Conservation (phyloP, 2,888 invertebrate genomes). For the Andrena fulva region DNA sequence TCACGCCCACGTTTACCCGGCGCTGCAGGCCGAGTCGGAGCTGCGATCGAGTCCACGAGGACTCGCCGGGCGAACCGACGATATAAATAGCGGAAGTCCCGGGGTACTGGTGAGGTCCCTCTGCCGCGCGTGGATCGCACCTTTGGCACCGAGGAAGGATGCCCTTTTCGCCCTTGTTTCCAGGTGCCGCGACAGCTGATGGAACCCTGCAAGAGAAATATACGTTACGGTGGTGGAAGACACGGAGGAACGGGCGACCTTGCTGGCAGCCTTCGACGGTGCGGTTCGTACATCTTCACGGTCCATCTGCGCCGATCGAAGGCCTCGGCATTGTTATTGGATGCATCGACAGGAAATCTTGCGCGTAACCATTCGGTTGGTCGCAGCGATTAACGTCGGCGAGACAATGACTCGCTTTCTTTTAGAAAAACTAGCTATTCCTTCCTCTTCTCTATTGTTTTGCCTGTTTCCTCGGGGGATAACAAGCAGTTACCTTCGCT, state of each 20-base stretch:
- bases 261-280: slow-evolving; percentile 39
- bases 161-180: neutral
- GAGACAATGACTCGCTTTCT: neutral
- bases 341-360: slow-evolving; percentile 5
- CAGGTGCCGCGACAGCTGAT: too few species aligned
- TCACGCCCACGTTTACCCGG: slow-evolving; percentile 66
- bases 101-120: slow-evolving; percentile 3
- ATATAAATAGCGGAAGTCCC: slow-evolving; percentile 29
- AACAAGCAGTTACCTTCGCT: neutral
- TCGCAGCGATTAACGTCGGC: neutral
- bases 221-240: neutral
- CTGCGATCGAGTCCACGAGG: slow-evolving; percentile 11
- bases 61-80: slow-evolving; percentile 23
- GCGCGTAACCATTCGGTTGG: slow-evolving; percentile 15
- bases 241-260: slow-evolving; percentile 28
- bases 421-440: neutral
- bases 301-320: slow-evolving; percentile 24
- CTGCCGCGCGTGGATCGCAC: neutral
- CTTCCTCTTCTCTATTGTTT: neutral
- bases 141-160: neutral
- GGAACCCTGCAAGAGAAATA: neutral
- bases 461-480: neutral
- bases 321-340: slow-evolving; percentile 12
- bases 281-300: slow-evolving; percentile 34
- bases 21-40: slow-evolving; percentile 19